Percentiles rank a stretch among this genome's conserved stretches.
These are phyloP conservation scores for Nomada lathburiana DNA, from an alignment of 2,888 invertebrate species.

Conservation along the genomic window DNA sequence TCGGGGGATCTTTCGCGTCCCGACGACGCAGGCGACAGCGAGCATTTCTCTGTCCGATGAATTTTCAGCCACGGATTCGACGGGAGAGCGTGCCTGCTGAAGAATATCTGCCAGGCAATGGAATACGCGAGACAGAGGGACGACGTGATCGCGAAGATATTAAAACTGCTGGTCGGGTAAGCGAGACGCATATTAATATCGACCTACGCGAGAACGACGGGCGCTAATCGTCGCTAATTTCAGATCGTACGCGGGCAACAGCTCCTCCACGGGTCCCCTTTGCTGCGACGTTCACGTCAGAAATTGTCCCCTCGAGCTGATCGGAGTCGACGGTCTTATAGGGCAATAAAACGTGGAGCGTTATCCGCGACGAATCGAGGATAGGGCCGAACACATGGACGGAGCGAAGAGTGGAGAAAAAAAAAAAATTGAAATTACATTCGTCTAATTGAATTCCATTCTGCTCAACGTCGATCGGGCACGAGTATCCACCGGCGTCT, in stretches of 20 bases:
- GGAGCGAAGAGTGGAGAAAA: background rate
- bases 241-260: conserved; percentile 76
- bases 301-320: conserved; percentile 80
- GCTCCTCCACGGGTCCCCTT: conserved; percentile 66
- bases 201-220: background rate
- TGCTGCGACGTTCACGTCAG: conserved; percentile 77
- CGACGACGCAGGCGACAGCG: too few relatives aligned
- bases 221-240: conserved; percentile 61
- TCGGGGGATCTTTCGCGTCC: too few relatives aligned
- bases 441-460: conserved; percentile 7
- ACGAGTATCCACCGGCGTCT: background rate
- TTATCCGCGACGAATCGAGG: background rate
- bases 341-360: conserved; percentile 18
- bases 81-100: conserved; percentile 88
- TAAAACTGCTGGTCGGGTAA: conserved; percentile 74
- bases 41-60: too few relatives aligned
- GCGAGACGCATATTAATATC: conserved; percentile 42
- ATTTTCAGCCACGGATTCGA: conserved; percentile 87
- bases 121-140: conserved; percentile 83
- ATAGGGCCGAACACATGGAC: background rate
- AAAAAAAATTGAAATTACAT: conserved; percentile 11
- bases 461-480: background rate
- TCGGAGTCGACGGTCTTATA: conserved; percentile 75
- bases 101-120: conserved; percentile 89
- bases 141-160: conserved; percentile 79